These are phyloP conservation scores for Aeoliscus strigatus DNA, from an alignment of 2,797 vertebrate species.

Conservation along the genomic window DNA sequence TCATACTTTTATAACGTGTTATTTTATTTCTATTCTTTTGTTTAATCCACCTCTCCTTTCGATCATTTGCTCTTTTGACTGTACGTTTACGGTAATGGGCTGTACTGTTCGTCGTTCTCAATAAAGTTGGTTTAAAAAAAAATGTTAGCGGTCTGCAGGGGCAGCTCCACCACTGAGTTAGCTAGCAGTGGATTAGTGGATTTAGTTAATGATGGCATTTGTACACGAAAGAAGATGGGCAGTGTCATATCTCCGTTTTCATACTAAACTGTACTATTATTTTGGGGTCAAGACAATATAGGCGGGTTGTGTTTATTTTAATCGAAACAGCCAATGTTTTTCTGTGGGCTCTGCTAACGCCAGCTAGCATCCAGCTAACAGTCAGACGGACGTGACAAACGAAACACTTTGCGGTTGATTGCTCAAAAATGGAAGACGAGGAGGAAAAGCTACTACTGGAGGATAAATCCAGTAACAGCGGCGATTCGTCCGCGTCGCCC, in stretches of 20 bases:
- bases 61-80: too few species aligned
- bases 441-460: conserved; percentile 35
- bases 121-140: too few species aligned
- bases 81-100: too few species aligned
- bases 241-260: background rate
- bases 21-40: too few species aligned
- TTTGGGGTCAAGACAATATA: background rate
- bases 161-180: conserved; percentile 25
- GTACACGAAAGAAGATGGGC: conserved; percentile 13
- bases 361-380: conserved; percentile 12
- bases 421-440: conserved; percentile 46
- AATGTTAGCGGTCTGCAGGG: conserved; percentile 62
- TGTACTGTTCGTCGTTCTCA: too few species aligned
- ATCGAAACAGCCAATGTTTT: conserved; percentile 8
- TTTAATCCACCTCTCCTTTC: too few species aligned
- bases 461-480: conserved; percentile 27
- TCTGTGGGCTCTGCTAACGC: conserved; percentile 5
- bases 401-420: background rate
- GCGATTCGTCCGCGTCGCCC: conserved; percentile 28
- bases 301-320: background rate
- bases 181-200: conserved; percentile 33
- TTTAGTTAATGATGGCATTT: conserved; percentile 31
- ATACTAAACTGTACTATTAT: background rate
- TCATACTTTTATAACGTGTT: too few species aligned
- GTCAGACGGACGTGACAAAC: background rate